Base-by-base conservation (phyloP, 2,888 invertebrate species). In the Ectropis crepuscularia region DNA sequence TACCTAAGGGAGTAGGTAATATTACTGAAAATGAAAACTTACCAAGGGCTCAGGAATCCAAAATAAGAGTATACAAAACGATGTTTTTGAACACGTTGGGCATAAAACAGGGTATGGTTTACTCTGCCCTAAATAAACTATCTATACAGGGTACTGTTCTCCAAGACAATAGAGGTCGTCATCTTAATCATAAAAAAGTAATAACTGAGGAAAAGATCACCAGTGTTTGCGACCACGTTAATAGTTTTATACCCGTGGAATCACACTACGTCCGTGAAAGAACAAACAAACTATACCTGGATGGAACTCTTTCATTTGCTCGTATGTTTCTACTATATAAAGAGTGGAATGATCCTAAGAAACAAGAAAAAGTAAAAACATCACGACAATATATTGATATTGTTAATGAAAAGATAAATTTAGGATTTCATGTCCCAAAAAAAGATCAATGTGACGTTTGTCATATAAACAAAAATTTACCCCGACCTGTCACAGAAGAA, bases 381-480 rank as follows among this genome's bases (percentile, higher is more conserved):
- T 41, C 47, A 47, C 11, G 47, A 16, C 47, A 47, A 47, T 47
- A 47, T 28, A 42, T 55, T 37, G 51, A 61, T 38, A 64, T 64
- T 51, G 39, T 67, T 48, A 61, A 61, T 58, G 61, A 54, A 8
- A 57, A 67, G 57, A 61, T 61, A 43, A 61, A 63, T 67, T 48
- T 64, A 42, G 64, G 63, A 47, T 61, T 64, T 42, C 58, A 67
- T 41, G 58, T 67, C 41, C 64, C 64, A 46, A 67, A 67, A 67
- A 67, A 67, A 67, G 67, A 67, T 53, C 54, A 58, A 10, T 64
- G 67, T 42, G 65, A 65, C 62, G 50, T 47, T 47, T 47, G 47
- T 10, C 47, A 47, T 16, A 16, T 16, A 8, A 7, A 47, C 16
- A 47, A 47, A 28, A 47, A 47, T 16, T 47, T 47, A 47, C 47